Evolutionary conservation across 2,888 invertebrate species (phyloP), one percentile per base, ranked within the genome.

Genomic region (Muscina levida): DNA sequence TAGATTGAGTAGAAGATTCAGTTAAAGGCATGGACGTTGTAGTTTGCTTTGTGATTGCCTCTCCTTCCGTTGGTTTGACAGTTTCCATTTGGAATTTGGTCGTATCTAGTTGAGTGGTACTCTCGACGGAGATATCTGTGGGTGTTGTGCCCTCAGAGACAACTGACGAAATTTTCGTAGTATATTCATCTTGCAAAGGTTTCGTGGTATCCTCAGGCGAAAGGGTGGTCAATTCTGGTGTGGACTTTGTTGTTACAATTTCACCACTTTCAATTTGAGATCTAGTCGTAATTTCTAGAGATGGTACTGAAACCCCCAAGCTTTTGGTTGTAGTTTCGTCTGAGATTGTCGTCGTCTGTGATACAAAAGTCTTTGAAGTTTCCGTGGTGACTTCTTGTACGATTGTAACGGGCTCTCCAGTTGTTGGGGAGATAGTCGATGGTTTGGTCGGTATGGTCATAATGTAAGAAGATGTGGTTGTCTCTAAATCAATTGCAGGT

Each of bases 1-100:
- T 26, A n/a, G 31, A n/a, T 71, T 26, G 46, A n/a, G 53, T 11
- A 13, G 75, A 39, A 4, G 15, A 26, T 56, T 67, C 73, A 8
- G 5, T 8, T 5, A 39, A 4, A 19, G 13, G 51, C 3, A 31
- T 17, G 42, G 19, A 46, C 1, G 26, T 5, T 51, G 53, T 53
- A 13, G 53, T 53, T 22, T 53, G 22, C 53, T 24, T 53, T 5
- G 24, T 4, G 3, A 22, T 22, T 4, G 22, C 53, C 24, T 53
- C 22, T 53, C 24, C 53, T 11, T 53, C 53, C n/a, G n/a, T n/a
- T 11, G 53, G 53, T 11, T 19, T 1, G 1, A 22, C 53, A 10
- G 53, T 53, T 10, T 19, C 51, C 19, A 51, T 10, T 22, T 2
- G 39, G 10, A 39, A 11, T 17, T 1, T 17, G 6, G 59, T 39